Percentiles rank a stretch among this genome's conserved stretches.
Conservation (phyloP, 2,797 vertebrate species). For the Mormyrus hasselquistii region DNA sequence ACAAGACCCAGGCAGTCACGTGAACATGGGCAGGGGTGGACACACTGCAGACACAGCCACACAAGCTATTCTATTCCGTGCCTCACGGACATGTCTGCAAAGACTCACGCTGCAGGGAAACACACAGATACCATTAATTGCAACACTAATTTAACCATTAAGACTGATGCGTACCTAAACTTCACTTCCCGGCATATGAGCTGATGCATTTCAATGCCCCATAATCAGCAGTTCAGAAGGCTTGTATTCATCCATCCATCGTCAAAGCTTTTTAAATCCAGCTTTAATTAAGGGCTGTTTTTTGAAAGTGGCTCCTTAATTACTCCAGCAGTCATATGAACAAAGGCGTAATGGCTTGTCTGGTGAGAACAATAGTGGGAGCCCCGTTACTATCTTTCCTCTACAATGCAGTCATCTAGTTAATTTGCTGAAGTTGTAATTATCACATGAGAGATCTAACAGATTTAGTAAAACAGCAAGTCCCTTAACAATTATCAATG, state of each 20-base stretch:
- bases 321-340: not conserved
- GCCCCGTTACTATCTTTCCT: constrained; percentile 33
- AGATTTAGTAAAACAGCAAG: constrained; percentile 14
- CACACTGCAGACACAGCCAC: constrained; percentile 16
- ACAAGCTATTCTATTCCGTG: not conserved
- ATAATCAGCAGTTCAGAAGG: not conserved
- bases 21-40: constrained; percentile 16
- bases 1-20: constrained; percentile 37
- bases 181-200: not conserved
- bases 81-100: constrained; percentile 26
- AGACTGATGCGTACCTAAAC: not conserved
- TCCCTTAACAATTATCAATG: not conserved
- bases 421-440: constrained; percentile 1
- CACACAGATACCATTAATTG: not conserved
- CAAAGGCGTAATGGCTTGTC: constrained; percentile 20
- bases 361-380: constrained; percentile 20
- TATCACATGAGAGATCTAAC: not conserved
- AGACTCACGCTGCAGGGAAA: not conserved
- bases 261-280: constrained; percentile 7
- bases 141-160: not conserved
- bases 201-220: not conserved
- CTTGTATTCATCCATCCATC: not conserved
- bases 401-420: constrained; percentile 7
- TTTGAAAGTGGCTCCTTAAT: constrained; percentile 5
- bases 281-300: constrained; percentile 3